Percentiles rank a stretch among this genome's conserved stretches.
phyloP scores from a whole-genome alignment of 37 sponge, comb jelly and placozoan genomes.

The Spongia lamella region DNA sequence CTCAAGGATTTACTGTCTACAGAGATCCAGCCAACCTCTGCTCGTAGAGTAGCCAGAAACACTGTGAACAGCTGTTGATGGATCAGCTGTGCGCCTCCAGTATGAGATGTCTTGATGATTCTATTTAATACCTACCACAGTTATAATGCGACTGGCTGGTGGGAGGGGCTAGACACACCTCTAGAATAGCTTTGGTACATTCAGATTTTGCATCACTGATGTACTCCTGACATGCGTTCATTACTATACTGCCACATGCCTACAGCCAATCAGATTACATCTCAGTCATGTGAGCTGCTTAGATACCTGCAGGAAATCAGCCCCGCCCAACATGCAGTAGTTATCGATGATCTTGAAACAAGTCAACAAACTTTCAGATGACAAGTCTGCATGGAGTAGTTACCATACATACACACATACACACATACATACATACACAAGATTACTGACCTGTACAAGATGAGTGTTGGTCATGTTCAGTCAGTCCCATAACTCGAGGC shows the following conservation, averaged over 20 bases:
- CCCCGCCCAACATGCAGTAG: constrained; percentile 56
- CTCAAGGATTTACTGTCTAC: not conserved
- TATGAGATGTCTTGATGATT: too few species aligned
- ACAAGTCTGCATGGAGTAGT: not conserved
- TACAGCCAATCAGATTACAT: constrained; percentile 4
- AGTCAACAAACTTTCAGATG: constrained; percentile 29
- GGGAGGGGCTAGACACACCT: constrained; percentile 6
- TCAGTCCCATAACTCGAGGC: constrained; percentile 38
- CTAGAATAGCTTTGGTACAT: constrained; percentile 45
- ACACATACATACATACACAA: not conserved
- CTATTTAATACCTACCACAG: too few species aligned
- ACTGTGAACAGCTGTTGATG: constrained; percentile 32
- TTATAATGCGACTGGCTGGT: too few species aligned
- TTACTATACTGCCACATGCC: constrained; percentile 40
- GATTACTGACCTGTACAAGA: constrained; percentile 6
- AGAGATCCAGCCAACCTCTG: constrained; percentile 24
- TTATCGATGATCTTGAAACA: constrained; percentile 68
- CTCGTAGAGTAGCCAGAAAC: constrained; percentile 22
- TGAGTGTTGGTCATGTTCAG: constrained; percentile 33
- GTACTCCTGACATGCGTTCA: constrained; percentile 56
- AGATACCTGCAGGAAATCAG: constrained; percentile 56
- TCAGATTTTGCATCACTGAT: constrained; percentile 63
- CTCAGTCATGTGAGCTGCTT: constrained; percentile 23
- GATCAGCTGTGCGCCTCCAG: constrained; percentile 1
- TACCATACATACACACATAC: constrained; percentile 2